These are phyloP conservation scores for Augochlorella aurata DNA, from an alignment of 2,888 invertebrate genomes.

Conservation along the genomic window DNA sequence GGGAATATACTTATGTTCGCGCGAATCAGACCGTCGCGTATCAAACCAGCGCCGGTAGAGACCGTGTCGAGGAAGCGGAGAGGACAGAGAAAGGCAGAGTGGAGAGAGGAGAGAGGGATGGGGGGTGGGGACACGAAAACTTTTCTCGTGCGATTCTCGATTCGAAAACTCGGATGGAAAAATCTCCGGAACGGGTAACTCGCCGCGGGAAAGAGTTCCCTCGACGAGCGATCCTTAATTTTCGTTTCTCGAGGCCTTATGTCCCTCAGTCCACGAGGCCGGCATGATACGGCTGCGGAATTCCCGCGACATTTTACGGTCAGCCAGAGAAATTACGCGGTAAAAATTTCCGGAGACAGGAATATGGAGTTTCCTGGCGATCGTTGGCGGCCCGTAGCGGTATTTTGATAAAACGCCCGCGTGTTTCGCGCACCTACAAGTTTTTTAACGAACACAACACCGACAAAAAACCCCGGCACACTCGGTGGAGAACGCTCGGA, in stretches of 20 bases:
- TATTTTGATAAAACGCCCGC: constrained; percentile 17
- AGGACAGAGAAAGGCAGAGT: too few species aligned
- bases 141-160: not conserved
- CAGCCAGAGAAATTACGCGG: constrained; percentile 5
- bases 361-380: constrained; percentile 10
- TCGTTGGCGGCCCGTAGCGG: not conserved
- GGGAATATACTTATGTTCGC: constrained; percentile 20
- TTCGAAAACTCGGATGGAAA: constrained; percentile 13
- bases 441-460: constrained; percentile 11
- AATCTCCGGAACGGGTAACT: not conserved
- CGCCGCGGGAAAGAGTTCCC: not conserved
- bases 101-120: not conserved
- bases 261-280: too few species aligned
- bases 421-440: not conserved
- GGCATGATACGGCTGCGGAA: not conserved
- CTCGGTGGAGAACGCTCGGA: not conserved
- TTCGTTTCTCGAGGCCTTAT: too few species aligned
- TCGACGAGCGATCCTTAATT: not conserved
- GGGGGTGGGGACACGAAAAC: not conserved
- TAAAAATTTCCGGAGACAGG: not conserved
- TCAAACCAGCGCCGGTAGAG: not conserved
- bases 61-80: too few species aligned
- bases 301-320: not conserved
- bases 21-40: constrained; percentile 11
- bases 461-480: not conserved